Percentiles rank a stretch among this genome's conserved stretches.
phyloP scores from a whole-genome alignment of 2,797 vertebrate species.

The Parotocinclus haroldoi region DNA sequence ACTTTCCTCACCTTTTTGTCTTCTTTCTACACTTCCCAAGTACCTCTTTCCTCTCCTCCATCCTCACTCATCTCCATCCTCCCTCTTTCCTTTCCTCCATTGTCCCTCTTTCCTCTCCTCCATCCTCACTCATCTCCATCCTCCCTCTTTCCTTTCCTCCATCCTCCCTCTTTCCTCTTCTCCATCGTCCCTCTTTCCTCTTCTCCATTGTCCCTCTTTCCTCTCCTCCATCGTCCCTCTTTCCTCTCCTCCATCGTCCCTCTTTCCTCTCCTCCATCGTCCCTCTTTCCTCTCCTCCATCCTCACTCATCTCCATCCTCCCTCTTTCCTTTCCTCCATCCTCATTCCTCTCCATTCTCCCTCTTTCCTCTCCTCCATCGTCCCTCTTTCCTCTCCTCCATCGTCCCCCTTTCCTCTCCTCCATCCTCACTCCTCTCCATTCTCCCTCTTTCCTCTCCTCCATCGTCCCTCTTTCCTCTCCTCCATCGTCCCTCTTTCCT shows the following conservation, averaged over 20 bases:
- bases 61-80: too few relatives aligned
- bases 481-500: not conserved
- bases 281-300: not conserved
- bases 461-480: not conserved
- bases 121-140: too few relatives aligned
- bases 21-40: too few relatives aligned
- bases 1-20: too few relatives aligned
- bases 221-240: too few relatives aligned
- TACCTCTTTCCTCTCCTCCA: too few relatives aligned
- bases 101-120: too few relatives aligned
- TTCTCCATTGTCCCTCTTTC: constrained; percentile 9
- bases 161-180: too few relatives aligned
- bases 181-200: not conserved
- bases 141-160: too few relatives aligned
- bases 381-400: not conserved
- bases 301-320: not conserved
- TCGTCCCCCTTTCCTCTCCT: not conserved
- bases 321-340: not conserved
- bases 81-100: too few relatives aligned
- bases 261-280: not conserved
- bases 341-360: not conserved
- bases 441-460: not conserved
- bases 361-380: not conserved
- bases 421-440: not conserved
- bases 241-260: too few relatives aligned